phyloP scores from a whole-genome alignment of 2,797 vertebrate species.

The Tolypeutes matacus region DNA sequence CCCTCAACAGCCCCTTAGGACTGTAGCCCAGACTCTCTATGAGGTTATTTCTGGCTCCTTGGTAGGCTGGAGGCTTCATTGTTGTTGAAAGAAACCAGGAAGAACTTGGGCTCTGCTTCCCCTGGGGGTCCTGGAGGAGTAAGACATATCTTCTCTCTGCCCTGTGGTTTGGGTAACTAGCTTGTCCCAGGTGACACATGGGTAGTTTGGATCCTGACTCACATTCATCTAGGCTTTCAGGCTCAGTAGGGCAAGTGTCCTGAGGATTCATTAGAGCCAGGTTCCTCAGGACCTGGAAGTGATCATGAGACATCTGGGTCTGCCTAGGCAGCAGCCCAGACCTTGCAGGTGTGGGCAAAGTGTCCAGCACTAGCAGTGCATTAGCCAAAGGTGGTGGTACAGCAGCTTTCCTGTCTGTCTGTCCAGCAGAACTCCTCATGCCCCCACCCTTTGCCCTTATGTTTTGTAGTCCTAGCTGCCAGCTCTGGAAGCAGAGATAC shows the following conservation, averaged over 20 bases:
- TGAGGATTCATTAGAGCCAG: not conserved
- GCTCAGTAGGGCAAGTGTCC: not conserved
- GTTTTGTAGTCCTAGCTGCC: not conserved
- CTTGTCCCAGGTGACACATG: not conserved
- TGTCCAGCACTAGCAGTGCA: not conserved
- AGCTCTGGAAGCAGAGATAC: not conserved
- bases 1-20: too few relatives aligned
- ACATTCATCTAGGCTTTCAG: too few relatives aligned
- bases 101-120: not conserved
- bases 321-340: not conserved
- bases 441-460: not conserved
- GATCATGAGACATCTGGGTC: not conserved
- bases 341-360: not conserved
- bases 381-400: not conserved
- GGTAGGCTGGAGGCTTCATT: not conserved
- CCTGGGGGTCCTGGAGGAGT: not conserved
- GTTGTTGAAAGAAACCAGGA: not conserved
- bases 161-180: not conserved
- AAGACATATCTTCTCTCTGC: too few relatives aligned
- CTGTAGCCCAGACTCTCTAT: not conserved
- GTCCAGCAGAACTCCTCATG: too few relatives aligned
- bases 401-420: not conserved
- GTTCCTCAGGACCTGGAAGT: not conserved
- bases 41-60: not conserved
- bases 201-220: not conserved